phyloP scores from a whole-genome alignment of 2,797 vertebrate species.

The Triplophysa yarkandensis region DNA sequence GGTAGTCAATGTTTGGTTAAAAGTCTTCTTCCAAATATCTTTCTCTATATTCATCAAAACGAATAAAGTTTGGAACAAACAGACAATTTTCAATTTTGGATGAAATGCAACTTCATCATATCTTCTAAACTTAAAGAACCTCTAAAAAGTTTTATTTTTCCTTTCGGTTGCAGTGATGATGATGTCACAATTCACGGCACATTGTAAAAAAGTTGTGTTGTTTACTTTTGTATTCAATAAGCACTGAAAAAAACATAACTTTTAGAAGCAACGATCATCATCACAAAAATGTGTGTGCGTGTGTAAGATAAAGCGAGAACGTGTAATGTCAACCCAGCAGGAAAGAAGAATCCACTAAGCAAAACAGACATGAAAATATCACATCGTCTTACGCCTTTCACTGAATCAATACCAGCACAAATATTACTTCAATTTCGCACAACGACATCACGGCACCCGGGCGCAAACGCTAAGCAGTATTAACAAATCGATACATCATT shows the following conservation, averaged over 20 bases:
- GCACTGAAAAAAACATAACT: conserved; percentile 3
- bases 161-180: not conserved
- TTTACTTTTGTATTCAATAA: not conserved
- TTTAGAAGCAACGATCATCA: conserved; percentile 26
- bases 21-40: too few relatives aligned
- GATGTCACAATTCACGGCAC: not conserved
- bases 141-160: too few relatives aligned
- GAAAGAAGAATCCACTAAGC: conserved; percentile 41
- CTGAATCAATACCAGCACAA: conserved; percentile 52
- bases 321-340: conserved; percentile 32
- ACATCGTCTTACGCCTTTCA: conserved; percentile 39
- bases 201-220: not conserved
- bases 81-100: too few relatives aligned
- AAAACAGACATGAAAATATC: conserved; percentile 57
- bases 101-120: too few relatives aligned
- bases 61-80: too few relatives aligned
- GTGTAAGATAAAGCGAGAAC: not conserved
- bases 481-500: conserved; percentile 64
- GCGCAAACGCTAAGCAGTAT: conserved; percentile 49
- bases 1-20: too few relatives aligned
- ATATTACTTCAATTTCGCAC: conserved; percentile 43
- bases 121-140: too few relatives aligned
- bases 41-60: too few relatives aligned
- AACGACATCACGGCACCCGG: conserved; percentile 27
- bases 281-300: conserved; percentile 20